Conservation (phyloP, 2,113 vertebrate species). For the Peromyscus polionotus region DNA sequence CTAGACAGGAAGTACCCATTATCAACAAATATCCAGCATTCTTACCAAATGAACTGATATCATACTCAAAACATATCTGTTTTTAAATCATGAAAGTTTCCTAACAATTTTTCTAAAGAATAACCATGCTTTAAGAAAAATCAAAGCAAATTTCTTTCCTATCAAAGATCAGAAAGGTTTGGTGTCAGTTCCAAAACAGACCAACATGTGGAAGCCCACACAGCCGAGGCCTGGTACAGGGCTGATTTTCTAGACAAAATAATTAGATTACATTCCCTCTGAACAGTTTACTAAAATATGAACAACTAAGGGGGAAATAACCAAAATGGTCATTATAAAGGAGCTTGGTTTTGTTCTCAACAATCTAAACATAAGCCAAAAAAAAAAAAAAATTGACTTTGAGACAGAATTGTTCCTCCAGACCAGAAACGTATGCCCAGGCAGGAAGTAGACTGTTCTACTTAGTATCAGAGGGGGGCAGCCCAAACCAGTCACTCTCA, state of each 20-base stretch:
- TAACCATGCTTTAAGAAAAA: background rate
- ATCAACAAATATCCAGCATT: conserved; percentile 11
- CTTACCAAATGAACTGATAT: background rate
- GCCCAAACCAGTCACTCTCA: background rate
- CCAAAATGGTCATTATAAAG: background rate
- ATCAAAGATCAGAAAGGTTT: background rate
- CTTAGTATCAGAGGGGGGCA: conserved; percentile 21
- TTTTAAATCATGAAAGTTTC: conserved; percentile 42
- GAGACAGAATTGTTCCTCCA: background rate
- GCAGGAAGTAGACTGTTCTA: background rate
- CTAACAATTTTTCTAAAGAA: background rate
- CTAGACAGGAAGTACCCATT: background rate
- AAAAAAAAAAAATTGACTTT: conserved; percentile 29
- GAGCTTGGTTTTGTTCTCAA: background rate
- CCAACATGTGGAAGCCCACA: background rate
- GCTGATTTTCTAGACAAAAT: background rate
- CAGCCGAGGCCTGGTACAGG: background rate
- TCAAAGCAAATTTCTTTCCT: background rate
- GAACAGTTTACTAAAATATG: background rate
- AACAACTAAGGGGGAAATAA: background rate
- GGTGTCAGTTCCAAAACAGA: background rate
- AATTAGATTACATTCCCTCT: background rate
- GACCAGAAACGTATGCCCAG: background rate
- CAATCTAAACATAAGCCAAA: conserved; percentile 52
- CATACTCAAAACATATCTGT: background rate